A percentile compares a stretch with the other conserved stretches of the same genome.
Evolutionary conservation across 2,797 vertebrate genomes (phyloP).

Genomic region (Aphelocoma californica): DNA sequence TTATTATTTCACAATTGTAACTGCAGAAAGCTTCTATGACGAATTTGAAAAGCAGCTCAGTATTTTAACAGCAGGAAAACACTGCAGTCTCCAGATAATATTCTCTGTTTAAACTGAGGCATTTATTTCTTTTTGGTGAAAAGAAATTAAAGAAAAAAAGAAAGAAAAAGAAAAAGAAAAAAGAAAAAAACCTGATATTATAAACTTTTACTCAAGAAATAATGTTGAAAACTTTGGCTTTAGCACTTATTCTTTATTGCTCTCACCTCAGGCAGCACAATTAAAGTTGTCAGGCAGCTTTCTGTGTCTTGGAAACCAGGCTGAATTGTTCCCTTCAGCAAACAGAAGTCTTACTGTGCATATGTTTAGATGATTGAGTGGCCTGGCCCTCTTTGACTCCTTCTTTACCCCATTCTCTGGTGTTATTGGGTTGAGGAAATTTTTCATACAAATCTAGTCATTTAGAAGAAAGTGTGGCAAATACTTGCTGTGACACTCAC

Average conservation of each 20-base stretch:
- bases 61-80: neutral
- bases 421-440: neutral
- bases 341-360: neutral
- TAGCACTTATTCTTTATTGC: neutral
- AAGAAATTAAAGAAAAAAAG: too few species aligned
- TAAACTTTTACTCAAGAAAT: neutral
- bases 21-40: neutral
- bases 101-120: neutral
- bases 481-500: neutral
- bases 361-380: neutral
- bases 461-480: neutral
- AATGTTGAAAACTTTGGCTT: neutral
- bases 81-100: neutral
- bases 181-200: neutral
- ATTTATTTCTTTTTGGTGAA: neutral
- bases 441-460: neutral
- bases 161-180: fast-evolving
- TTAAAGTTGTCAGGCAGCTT: neutral
- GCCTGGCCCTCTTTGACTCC: neutral
- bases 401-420: fast-evolving
- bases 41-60: neutral
- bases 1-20: neutral
- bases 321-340: neutral
- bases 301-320: neutral
- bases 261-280: neutral